Percentiles rank a stretch among this genome's conserved stretches.
Evolutionary conservation across 37 sponge, comb jelly and placozoan species (phyloP).

Genomic region (Aphrocallistes beatrix): DNA sequence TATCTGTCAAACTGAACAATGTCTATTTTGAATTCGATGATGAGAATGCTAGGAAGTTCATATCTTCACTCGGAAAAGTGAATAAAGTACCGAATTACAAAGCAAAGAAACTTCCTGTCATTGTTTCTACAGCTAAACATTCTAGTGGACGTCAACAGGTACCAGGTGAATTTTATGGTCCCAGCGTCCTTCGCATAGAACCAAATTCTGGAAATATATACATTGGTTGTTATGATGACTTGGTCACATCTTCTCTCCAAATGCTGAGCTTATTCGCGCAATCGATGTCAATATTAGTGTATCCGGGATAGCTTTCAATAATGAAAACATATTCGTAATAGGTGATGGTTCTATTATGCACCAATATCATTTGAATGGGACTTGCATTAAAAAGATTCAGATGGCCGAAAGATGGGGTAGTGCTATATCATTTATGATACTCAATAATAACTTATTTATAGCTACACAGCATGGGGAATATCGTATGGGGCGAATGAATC

Average conservation of each 20-base stretch:
- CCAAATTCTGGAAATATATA: neutral
- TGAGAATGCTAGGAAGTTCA: neutral
- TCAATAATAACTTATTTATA: no score
- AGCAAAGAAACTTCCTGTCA: neutral
- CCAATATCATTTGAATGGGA: no score
- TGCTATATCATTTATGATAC: no score
- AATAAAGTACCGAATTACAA: neutral
- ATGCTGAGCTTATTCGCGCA: neutral
- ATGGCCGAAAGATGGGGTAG: no score
- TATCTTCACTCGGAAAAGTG: neutral
- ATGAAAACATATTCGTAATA: neutral
- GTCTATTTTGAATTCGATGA: neutral
- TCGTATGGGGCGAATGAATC: no score
- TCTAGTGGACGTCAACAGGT: neutral
- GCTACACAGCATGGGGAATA: no score
- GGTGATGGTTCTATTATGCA: no score
- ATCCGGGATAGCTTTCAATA: neutral
- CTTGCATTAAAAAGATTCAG: no score
- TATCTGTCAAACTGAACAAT: neutral
- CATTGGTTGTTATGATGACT: neutral
- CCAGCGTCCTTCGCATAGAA: neutral
- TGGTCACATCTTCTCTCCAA: neutral
- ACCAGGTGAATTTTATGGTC: neutral
- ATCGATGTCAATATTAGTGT: neutral
- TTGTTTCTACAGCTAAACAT: neutral